Evolutionary conservation across 2,888 invertebrate genomes (phyloP), one percentile per base, ranked within the genome.

Genomic region (Tolmerus cingulatus): DNA sequence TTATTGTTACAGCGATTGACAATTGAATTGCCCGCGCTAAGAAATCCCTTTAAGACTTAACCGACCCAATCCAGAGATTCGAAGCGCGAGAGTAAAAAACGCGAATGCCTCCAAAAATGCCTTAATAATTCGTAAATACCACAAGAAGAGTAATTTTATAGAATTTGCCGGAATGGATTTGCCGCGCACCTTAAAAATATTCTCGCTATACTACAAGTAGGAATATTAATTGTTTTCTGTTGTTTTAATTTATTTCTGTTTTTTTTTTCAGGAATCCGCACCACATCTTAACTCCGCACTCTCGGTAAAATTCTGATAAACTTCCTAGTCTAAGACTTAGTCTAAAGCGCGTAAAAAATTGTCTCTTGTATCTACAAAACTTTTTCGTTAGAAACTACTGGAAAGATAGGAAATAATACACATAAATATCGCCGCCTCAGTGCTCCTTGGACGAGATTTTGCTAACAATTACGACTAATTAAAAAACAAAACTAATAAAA

Each of bases 291-390:
- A 23, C 27, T 66, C 16, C 66, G 66, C 66, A 66, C 66, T 66
- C 66, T 23, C 66, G 66, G 23, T 66, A 66, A 66, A 66, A 66
- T 66, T 66, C 66, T 3, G 66, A 66, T 66, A 66, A 23, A 66
- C 27, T 66, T 12, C 30, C 81, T 81, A 81, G 51, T 81, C 37
- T 81, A 81, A 51, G 51, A 81, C 81, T 81, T 81, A 81, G 46
- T 55, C 51, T 81, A 81, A 51, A 23, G 23, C 51, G 27, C 51
- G 81, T 81, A 81, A 55, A 81, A 81, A 51, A 46, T 46, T 30
- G 14, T 16, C 46, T 81, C 34, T 79, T 81, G 81, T 81, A 81
- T 81, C 81, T 81, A 81, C 81, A 81, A 55, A 81, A 55, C 51
- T 43, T 81, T 81, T 81, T 81, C 51, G 30, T 81, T 81, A 81